Evolutionary conservation across 2,113 vertebrate species (phyloP).

Genomic region (Dolichallabes microphthalmus): DNA sequence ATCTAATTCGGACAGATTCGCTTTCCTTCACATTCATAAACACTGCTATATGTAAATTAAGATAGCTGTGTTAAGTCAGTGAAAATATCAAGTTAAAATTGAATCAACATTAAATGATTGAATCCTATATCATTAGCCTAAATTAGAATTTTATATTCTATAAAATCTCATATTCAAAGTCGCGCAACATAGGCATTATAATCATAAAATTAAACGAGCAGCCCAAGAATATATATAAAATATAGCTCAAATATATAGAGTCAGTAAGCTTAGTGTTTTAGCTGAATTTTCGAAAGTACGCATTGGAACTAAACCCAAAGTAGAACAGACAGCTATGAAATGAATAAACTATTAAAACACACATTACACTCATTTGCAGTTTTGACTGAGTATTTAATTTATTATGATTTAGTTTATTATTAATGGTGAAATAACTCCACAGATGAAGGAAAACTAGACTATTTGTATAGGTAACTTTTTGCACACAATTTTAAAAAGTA

Average conservation of each 20-base stretch:
- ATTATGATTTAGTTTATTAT: not conserved
- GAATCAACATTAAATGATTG: not conserved
- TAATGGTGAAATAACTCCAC: not conserved
- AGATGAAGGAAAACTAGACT: not conserved
- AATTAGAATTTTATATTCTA: not conserved
- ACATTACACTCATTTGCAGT: not conserved
- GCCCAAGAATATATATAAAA: too few species aligned
- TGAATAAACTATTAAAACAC: not conserved
- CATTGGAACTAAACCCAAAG: not conserved
- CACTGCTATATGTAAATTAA: not conserved
- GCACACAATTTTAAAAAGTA: not conserved
- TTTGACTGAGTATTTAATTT: not conserved
- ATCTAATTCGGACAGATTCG: not conserved
- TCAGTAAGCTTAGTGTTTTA: not conserved
- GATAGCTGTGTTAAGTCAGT: not conserved
- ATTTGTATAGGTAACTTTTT: not conserved
- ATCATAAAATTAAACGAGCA: not conserved
- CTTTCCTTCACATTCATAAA: not conserved
- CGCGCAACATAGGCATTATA: not conserved
- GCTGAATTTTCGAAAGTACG: not conserved
- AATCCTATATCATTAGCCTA: not conserved
- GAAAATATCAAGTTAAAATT: not conserved
- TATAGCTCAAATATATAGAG: too few species aligned
- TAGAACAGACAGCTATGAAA: not conserved
- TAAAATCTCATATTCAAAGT: not conserved